These are phyloP conservation scores for Orchesella cincta DNA, from an alignment of 1,140 invertebrate genomes.

Conservation along the genomic window DNA sequence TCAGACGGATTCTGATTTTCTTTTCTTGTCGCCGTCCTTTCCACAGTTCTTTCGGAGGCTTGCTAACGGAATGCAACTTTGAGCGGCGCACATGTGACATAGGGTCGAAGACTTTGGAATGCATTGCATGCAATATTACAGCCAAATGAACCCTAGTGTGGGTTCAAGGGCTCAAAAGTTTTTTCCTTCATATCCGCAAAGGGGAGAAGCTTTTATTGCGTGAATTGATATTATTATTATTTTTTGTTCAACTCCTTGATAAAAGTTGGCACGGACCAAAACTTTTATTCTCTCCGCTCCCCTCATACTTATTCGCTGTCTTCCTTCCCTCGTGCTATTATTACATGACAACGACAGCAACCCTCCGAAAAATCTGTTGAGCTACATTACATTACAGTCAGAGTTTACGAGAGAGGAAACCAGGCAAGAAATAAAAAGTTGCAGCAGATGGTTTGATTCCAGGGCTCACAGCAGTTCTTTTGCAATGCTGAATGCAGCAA, in stretches of 20 bases:
- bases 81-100: no score
- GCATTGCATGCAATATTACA: no score
- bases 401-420: no score
- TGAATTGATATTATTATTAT: not conserved
- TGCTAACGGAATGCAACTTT: no score
- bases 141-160: not conserved
- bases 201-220: not conserved
- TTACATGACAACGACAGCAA: not conserved
- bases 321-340: not conserved
- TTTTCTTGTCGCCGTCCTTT: no score
- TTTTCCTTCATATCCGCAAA: not conserved
- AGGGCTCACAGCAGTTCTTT: not conserved
- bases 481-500: not conserved
- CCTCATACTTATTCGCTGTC: not conserved
- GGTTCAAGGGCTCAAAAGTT: not conserved
- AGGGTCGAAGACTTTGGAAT: no score
- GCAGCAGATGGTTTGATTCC: not conserved
- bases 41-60: no score
- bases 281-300: no score
- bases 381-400: no score
- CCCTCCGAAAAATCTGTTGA: no score
- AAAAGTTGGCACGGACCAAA: not conserved
- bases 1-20: no score
- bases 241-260: not conserved
- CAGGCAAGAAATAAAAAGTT: not conserved